Evolutionary conservation across 2,888 invertebrate species (phyloP), one percentile per base, ranked within the genome.

Genomic region (Mamestra brassicae): DNA sequence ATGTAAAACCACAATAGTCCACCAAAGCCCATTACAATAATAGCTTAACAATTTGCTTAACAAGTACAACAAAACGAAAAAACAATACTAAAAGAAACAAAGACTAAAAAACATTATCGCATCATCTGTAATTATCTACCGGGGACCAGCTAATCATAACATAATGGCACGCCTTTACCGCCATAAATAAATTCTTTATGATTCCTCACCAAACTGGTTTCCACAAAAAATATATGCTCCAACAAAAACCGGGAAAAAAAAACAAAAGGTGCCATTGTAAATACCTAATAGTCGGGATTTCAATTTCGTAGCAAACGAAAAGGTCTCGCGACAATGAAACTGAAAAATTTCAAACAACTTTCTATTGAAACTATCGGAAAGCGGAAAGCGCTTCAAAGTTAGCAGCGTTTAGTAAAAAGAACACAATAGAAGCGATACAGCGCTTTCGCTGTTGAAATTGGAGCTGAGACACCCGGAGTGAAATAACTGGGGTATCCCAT

Each of bases 401-500:
- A 68, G 54, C 82, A 36, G 42, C 78, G 85, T 88, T 83, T 80
- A 86, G 81, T 58, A 69, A 65, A 72, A 58, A 69, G 42, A 8
- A 36, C 42, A 72, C 65, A 52, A 63, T 26, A 50, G 15, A 71
- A 91, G 89, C 89, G 87, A 85, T 85, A 80, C 81, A 94, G 91
- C 93, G 95, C 92, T 93, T 84, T 80, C 85, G 81, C 83, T 87
- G 81, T 81, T 81, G 84, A 90, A 89, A 90, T 88, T 86, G 84
- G 90, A 91, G 90, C 87, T 89, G 89, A 89, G 92, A 89, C 91
- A 92, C 93, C 93, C 93, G 91, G 92, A 92, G 92, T 91, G 92
- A 91, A 94, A 94, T 93, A 93, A 91, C 92, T 91, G 92, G 95
- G 95, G 94, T 94, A 92, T 92, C 89, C 91, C 92, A 92, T 94